phyloP scores from a whole-genome alignment of 2,113 vertebrate genomes.

The Tangachromis dhanisi region DNA sequence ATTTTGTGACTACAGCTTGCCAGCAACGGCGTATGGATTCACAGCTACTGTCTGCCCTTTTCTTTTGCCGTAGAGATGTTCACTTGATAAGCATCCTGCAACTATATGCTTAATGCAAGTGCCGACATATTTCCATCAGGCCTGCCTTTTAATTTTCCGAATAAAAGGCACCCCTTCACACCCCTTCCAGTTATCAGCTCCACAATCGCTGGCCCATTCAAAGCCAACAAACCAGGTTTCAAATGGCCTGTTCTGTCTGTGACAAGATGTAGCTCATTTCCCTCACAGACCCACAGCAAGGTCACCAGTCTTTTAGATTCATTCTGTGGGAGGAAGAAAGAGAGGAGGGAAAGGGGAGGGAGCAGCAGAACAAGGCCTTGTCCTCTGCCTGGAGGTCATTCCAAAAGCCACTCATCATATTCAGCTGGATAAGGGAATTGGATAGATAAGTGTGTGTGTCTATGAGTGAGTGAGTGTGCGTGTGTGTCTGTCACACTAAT shows the following conservation, averaged over 20 bases:
- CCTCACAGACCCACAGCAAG: slow-evolving; percentile 90
- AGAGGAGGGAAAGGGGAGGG: slow-evolving; percentile 69
- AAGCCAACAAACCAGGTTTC: slow-evolving; percentile 85
- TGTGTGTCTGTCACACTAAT: not conserved
- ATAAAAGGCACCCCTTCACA: slow-evolving; percentile 75
- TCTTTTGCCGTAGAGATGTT: slow-evolving; percentile 29
- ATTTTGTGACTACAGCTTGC: slow-evolving; percentile 29
- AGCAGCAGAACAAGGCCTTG: slow-evolving; percentile 81
- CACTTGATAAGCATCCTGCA: slow-evolving; percentile 70
- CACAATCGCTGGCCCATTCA: slow-evolving; percentile 83
- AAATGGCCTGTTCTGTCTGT: slow-evolving; percentile 85
- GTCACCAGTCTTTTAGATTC: slow-evolving; percentile 93
- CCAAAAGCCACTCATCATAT: slow-evolving; percentile 79
- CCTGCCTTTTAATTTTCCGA: slow-evolving; percentile 85
- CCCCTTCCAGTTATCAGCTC: slow-evolving; percentile 77
- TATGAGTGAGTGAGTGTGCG: not conserved
- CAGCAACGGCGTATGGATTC: slow-evolving; percentile 18
- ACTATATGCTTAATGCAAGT: slow-evolving; percentile 32
- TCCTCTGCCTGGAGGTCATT: slow-evolving; percentile 91
- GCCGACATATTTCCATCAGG: slow-evolving; percentile 76
- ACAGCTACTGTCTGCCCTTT: slow-evolving; percentile 25
- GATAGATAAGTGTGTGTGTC: slow-evolving; percentile 58
- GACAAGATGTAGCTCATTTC: slow-evolving; percentile 96
- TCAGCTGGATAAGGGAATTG: slow-evolving; percentile 76
- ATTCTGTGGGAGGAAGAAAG: slow-evolving; percentile 84